Evolutionary conservation across 1,140 invertebrate genomes (phyloP).

Genomic region (Pogonognathellus flavescens): DNA sequence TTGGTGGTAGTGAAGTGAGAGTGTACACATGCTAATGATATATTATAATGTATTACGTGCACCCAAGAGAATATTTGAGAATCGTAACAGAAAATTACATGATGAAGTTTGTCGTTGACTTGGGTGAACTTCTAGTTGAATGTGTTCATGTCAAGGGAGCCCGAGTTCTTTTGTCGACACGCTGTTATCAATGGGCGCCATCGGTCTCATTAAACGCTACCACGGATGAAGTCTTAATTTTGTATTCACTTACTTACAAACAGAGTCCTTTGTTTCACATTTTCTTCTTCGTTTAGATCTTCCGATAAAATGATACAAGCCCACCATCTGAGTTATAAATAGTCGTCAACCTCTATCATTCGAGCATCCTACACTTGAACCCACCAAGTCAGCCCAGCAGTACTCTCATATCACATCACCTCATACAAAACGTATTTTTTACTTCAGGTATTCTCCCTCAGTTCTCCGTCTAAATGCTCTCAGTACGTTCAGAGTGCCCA

Average conservation of each 20-base stretch:
- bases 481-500: too few species aligned
- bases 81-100: background rate
- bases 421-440: slow-evolving; percentile 15
- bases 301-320: slow-evolving; percentile 55
- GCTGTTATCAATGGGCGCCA: slow-evolving; percentile 66
- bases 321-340: slow-evolving; percentile 63
- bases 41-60: background rate
- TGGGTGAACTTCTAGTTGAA: slow-evolving; percentile 11
- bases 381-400: slow-evolving; percentile 18
- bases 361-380: slow-evolving; percentile 22
- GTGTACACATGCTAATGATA: too few species aligned
- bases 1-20: too few species aligned
- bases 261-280: slow-evolving; percentile 58
- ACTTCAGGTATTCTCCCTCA: background rate
- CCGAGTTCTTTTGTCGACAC: slow-evolving; percentile 64
- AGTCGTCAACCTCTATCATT: slow-evolving; percentile 52
- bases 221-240: slow-evolving; percentile 66
- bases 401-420: slow-evolving; percentile 30
- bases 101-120: slow-evolving; percentile 15
- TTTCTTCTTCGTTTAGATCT: slow-evolving; percentile 61
- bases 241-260: slow-evolving; percentile 55
- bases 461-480: too few species aligned
- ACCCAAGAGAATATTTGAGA: background rate
- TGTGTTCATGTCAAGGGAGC: slow-evolving; percentile 38
- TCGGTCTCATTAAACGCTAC: slow-evolving; percentile 67